Evolutionary conservation across 2,888 invertebrate species (phyloP).

Genomic region (Papilio protenor): DNA sequence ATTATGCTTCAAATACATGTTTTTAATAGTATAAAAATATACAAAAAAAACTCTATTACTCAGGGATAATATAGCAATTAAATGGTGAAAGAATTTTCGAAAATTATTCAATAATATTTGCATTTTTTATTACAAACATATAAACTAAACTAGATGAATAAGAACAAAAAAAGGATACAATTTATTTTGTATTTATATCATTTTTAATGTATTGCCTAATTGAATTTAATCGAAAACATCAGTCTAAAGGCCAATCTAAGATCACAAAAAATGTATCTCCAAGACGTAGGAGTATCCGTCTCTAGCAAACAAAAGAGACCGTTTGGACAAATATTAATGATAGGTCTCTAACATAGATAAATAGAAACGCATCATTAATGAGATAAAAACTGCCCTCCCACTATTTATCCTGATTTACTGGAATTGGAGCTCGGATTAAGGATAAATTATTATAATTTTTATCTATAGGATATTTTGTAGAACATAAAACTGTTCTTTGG

Average conservation of each 20-base stretch:
- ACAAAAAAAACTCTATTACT: too few relatives aligned
- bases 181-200: too few relatives aligned
- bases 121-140: too few relatives aligned
- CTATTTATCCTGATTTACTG: constrained; percentile 61
- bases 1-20: too few relatives aligned
- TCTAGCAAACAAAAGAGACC: constrained; percentile 37
- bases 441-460: constrained; percentile 33
- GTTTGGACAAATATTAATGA: constrained; percentile 78
- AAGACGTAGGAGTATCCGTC: constrained; percentile 3
- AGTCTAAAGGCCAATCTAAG: constrained; percentile 1
- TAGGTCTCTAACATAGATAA: constrained; percentile 60
- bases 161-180: too few relatives aligned
- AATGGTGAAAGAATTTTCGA: too few relatives aligned
- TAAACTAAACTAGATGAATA: too few relatives aligned
- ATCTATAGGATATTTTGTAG: constrained; percentile 15
- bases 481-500: constrained; percentile 6
- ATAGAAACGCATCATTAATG: constrained; percentile 74
- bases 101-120: too few relatives aligned
- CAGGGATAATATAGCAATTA: too few relatives aligned
- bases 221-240: not conserved
- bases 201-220: too few relatives aligned
- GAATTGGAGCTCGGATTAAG: constrained; percentile 58
- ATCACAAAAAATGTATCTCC: not conserved
- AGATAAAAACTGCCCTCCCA: constrained; percentile 75
- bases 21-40: too few relatives aligned